A percentile compares a stretch with the other conserved stretches of the same genome.
Evolutionary conservation across 1,140 invertebrate species (phyloP).

Genomic region (Ceratitis capitata): DNA sequence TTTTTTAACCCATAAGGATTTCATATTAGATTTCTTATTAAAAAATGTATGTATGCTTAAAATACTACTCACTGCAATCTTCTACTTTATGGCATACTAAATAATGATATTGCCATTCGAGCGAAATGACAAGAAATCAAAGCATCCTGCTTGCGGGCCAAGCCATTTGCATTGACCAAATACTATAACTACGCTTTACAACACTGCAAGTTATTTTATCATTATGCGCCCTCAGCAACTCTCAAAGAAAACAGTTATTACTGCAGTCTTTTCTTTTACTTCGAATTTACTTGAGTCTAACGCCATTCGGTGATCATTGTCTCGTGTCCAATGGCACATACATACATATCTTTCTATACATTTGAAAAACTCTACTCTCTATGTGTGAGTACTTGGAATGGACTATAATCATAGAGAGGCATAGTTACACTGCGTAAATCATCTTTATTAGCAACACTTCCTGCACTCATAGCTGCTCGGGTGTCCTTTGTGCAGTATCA

Average conservation of each 20-base stretch:
- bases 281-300: not conserved
- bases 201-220: not conserved
- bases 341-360: no score
- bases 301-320: not conserved
- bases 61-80: no score
- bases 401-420: not conserved
- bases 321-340: not conserved
- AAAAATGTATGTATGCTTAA: not conserved
- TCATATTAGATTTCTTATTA: no score
- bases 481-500: not conserved
- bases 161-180: not conserved
- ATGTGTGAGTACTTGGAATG: not conserved
- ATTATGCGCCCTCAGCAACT: not conserved
- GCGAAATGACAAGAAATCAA: not conserved
- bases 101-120: not conserved
- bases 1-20: no score
- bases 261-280: conserved; percentile 5
- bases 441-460: conserved; percentile 16
- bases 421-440: conserved; percentile 7
- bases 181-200: not conserved
- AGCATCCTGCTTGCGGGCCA: not conserved
- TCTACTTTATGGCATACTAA: not conserved
- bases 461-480: not conserved
- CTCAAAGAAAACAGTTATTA: conserved; percentile 11
- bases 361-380: no score